Evolutionary conservation across 2,888 invertebrate genomes (phyloP), one percentile per base, ranked within the genome.

Genomic region (Hypomecis atomaria): DNA sequence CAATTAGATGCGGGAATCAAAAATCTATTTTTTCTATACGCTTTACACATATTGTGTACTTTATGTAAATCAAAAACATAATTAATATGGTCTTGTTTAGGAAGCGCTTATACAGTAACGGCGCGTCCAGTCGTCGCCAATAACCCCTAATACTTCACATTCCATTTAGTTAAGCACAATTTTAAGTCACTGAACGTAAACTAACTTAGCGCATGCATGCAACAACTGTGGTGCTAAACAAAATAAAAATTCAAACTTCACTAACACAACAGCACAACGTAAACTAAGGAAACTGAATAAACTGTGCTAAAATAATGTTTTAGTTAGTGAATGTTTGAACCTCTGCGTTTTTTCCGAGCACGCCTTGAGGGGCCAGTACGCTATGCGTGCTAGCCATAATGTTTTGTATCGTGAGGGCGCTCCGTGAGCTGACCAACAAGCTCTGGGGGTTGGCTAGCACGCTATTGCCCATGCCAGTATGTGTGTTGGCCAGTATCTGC

Each of bases 291-390:
- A 67, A 71, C 68, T 60, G 74, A 67, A 65, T 23, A 63, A 67
- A 70, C 67, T 62, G 66, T 68, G 65, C 66, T 61, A 76, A 66
- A 66, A 79, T 6, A 36, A 78, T 71, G 68, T 72, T 64, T 66
- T 81, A 87, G 84, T 88, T 80, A 89, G 85, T 88, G 89, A 88
- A 88, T 83, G 77, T 86, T 87, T 86, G 89, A 90, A 93, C 92
- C 92, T 93, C 94, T 62, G 94, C 91, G 70, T 94, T 93, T 77
- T 92, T 94, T 83, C 92, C 91, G 84, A 93, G 86, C 78, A 91
- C 72, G 65, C 67, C 66, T 82, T 85, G 88, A 73, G 86, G 79
- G 83, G 82, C 77, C 81, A 88, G 13, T n/a, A 59, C 83, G 64
- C 83, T 77, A 75, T 83, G 87, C 74, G 84, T 84, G 72, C 70